A percentile compares a stretch with the other conserved stretches of the same genome.
phyloP scores from a whole-genome alignment of 2,888 invertebrate species.

The Scrobipalpa costella region DNA sequence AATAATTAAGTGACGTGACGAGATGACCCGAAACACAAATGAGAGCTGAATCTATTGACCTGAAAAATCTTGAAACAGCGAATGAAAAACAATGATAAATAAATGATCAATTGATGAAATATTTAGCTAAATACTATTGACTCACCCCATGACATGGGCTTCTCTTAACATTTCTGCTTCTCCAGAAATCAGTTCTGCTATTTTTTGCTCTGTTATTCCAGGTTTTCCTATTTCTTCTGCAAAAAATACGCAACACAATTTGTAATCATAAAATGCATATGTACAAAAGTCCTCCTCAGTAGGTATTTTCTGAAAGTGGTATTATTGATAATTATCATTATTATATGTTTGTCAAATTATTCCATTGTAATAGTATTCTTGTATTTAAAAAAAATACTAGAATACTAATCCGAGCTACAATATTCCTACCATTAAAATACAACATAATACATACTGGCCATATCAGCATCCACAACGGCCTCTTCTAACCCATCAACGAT shows the following conservation, averaged over 20 bases:
- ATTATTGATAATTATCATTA: too few species aligned
- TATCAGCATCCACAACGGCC: slow-evolving; percentile 53
- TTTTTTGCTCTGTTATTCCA: slow-evolving; percentile 83
- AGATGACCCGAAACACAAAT: too few species aligned
- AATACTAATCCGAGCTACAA: too few species aligned
- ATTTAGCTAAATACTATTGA: neutral
- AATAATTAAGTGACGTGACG: neutral
- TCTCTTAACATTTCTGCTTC: slow-evolving; percentile 85
- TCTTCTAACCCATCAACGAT: slow-evolving; percentile 62
- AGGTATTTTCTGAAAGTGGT: too few species aligned
- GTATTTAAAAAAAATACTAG: too few species aligned
- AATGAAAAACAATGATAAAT: neutral
- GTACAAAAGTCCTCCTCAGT: too few species aligned
- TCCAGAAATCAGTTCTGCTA: slow-evolving; percentile 84
- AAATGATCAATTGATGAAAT: neutral
- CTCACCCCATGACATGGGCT: slow-evolving; percentile 85
- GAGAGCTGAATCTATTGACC: neutral
- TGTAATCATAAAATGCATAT: neutral
- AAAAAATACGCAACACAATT: slow-evolving; percentile 11
- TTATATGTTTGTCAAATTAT: neutral
- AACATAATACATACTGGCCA: slow-evolving; percentile 58
- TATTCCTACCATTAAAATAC: neutral
- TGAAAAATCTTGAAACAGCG: neutral
- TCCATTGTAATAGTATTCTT: too few species aligned
- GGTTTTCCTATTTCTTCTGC: slow-evolving; percentile 65